A percentile compares a stretch with the other conserved stretches of the same genome.
Evolutionary conservation across 1,140 invertebrate species (phyloP).

Genomic region (Drosophila equinoxialis): DNA sequence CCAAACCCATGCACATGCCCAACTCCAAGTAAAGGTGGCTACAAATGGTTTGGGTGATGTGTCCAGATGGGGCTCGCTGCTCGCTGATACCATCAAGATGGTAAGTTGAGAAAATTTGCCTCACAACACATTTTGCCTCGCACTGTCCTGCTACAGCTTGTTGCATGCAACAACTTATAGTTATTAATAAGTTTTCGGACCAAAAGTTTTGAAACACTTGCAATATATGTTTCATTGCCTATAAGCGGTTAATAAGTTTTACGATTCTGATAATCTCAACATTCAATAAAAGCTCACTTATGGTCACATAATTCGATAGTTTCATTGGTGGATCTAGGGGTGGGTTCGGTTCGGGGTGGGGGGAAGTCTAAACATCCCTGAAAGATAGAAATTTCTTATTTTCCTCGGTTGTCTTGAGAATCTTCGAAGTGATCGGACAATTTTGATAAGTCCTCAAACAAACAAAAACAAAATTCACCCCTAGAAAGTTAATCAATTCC

Average conservation of each 20-base stretch:
- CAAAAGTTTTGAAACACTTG: constrained; percentile 49
- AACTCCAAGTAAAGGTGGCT: constrained; percentile 12
- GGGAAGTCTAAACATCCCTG: no score
- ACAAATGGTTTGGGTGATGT: not conserved
- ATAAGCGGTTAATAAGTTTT: constrained; percentile 52
- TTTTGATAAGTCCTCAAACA: no score
- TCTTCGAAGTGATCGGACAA: no score
- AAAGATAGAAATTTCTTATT: no score
- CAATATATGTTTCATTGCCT: constrained; percentile 31
- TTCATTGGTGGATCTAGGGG: no score
- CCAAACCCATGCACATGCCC: not conserved
- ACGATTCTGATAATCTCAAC: constrained; percentile 2
- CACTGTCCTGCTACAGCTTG: not conserved
- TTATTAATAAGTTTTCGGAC: constrained; percentile 55
- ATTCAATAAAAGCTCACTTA: not conserved
- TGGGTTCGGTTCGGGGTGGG: no score
- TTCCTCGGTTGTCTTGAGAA: no score
- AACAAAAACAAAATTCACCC: no score
- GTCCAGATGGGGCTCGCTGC: no score
- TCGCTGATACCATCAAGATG: not conserved
- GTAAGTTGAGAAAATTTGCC: not conserved
- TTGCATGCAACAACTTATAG: constrained; percentile 27
- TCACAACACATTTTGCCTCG: not conserved
- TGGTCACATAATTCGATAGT: not conserved
- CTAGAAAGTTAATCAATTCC: no score